These are phyloP conservation scores for Notiomystis cincta DNA, from an alignment of 2,113 vertebrate species.

Conservation along the genomic window DNA sequence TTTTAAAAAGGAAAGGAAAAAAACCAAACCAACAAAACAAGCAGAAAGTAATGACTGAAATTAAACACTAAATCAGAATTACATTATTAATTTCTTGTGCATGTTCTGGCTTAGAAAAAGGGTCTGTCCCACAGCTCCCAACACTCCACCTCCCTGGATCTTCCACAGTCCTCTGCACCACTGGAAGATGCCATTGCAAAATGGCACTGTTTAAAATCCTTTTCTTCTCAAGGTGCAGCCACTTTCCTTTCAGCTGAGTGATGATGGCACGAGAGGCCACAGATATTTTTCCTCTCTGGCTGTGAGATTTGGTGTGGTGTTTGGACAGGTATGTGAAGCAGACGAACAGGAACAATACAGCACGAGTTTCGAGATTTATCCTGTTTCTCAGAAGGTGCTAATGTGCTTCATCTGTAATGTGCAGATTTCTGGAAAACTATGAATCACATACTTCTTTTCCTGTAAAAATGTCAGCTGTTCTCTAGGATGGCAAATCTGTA, in stretches of 20 bases:
- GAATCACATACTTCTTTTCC: constrained; percentile 43
- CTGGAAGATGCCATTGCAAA: neutral
- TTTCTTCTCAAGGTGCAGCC: neutral
- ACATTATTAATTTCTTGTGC: neutral
- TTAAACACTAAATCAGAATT: neutral
- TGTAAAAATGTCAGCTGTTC: constrained; percentile 48
- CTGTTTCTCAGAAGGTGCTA: neutral
- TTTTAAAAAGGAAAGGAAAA: neutral
- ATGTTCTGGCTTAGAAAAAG: neutral
- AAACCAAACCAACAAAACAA: neutral
- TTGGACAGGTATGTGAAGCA: neutral
- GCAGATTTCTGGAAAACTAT: constrained; percentile 48
- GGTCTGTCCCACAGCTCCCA: neutral
- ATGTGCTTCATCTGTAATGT: neutral
- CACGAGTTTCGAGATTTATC: neutral
- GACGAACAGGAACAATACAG: neutral
- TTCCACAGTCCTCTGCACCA: neutral
- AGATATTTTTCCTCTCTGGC: neutral
- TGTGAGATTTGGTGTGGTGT: neutral
- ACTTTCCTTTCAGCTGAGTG: neutral
- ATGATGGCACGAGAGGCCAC: fast-evolving
- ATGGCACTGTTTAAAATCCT: neutral
- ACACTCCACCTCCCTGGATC: neutral
- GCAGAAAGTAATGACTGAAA: neutral
- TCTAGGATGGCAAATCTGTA: constrained; percentile 38